Evolutionary conservation across 2,888 invertebrate species (phyloP).

Genomic region (Cerastoderma edule): DNA sequence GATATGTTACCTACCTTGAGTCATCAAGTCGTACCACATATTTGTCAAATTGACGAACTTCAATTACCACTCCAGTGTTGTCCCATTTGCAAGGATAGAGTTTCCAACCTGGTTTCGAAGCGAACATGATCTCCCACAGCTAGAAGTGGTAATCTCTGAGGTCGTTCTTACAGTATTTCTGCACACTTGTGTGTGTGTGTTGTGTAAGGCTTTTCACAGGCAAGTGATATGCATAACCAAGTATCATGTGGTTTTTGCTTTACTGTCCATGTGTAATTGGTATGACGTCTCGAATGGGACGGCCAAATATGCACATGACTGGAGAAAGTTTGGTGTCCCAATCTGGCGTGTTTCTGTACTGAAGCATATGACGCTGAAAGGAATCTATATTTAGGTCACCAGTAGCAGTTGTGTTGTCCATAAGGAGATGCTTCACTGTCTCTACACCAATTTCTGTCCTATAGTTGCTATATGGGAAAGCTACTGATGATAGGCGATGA

Average conservation of each 20-base stretch:
- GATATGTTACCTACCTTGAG: too few species aligned
- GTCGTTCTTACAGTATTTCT: conserved; percentile 60
- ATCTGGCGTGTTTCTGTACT: conserved; percentile 67
- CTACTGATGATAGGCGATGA: conserved; percentile 69
- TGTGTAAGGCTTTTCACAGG: conserved; percentile 60
- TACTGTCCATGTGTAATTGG: conserved; percentile 46
- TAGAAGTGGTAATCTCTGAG: conserved; percentile 53
- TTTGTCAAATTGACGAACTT: too few species aligned
- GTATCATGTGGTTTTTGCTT: conserved; percentile 55
- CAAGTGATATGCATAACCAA: conserved; percentile 56
- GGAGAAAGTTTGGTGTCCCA: conserved; percentile 66
- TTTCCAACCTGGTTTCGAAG: too few species aligned
- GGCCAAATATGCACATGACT: conserved; percentile 64
- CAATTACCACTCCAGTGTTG: too few species aligned
- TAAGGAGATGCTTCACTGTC: conserved; percentile 65
- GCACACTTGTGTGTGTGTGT: conserved; percentile 60
- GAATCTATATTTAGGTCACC: conserved; percentile 63
- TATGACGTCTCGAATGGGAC: conserved; percentile 62
- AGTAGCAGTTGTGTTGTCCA: conserved; percentile 63
- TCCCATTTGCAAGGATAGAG: too few species aligned
- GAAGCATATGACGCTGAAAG: conserved; percentile 64
- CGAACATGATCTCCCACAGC: too few species aligned
- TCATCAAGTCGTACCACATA: too few species aligned
- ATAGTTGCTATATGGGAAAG: conserved; percentile 72
- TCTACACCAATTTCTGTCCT: conserved; percentile 69